Evolutionary conservation across 2,113 vertebrate species (phyloP), one percentile per base, ranked within the genome.

Genomic region (Caranx ignobilis): DNA sequence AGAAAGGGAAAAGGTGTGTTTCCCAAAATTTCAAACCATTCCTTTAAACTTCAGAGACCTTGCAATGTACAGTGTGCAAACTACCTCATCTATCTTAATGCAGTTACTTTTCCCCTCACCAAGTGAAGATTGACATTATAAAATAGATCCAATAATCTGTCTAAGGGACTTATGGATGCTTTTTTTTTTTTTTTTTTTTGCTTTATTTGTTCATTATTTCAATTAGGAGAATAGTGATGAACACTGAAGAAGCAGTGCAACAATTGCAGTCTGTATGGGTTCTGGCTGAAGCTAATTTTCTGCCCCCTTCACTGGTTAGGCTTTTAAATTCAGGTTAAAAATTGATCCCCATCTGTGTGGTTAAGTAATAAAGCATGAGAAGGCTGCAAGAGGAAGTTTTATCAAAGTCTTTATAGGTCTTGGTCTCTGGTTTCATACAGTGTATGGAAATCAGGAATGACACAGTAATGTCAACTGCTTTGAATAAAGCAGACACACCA

Each of bases 381-480:
- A 34, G 60, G 16, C 3, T 45, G 39, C 11, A 62, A 41, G 75
- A 62, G 70, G 71, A 66, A 77, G 64, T 56, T 68, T 56, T n/a
- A 41, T 41, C 39, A 9, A 37, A 41, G 39, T 9, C 39, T 10
- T 41, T 10, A 41, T 10, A 10, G 39, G 39, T 41, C 8, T 41
- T 41, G 11, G 39, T 41, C 39, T 10, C 39, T 41, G 8, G 64
- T 56, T 68, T 56, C 13, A 26, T 4, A 5, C n/a, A 66, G 47
- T 12, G 13, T 32, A 69, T 81, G 73, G 18, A 75, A 81, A 86
- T 57, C 10, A 50, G 47, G 43, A 69, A 70, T 63, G 21, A 19
- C 6, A 8, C 15, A 13, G 15, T 32, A 16, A 48, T 50, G 26
- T n/a, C 11, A 63, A 37, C 43, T 66, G 55, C 43, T 75, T 71